Conservation (phyloP, 64 coral and sea anemone genomes). For the Anthopleura sola region DNA sequence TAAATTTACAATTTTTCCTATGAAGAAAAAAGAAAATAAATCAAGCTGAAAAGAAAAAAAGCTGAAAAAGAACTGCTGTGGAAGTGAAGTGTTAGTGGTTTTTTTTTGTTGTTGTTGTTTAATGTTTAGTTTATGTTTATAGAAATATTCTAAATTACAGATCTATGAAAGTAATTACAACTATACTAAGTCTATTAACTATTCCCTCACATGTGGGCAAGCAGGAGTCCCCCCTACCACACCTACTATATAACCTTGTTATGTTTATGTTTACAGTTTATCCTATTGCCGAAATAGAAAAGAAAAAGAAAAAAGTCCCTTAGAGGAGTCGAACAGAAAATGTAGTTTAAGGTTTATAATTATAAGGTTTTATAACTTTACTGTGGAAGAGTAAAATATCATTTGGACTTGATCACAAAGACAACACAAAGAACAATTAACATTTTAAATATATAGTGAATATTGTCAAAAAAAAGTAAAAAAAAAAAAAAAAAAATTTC, state of each 20-base stretch:
- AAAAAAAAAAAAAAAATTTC: not conserved
- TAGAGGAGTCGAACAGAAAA: not conserved
- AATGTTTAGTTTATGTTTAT: not conserved
- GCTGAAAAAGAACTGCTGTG: too few species aligned
- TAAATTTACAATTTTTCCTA: not conserved
- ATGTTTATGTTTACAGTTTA: not conserved
- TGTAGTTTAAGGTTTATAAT: not conserved
- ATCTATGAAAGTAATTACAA: not conserved
- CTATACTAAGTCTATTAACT: not conserved
- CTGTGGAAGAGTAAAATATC: not conserved
- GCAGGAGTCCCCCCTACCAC: not conserved
- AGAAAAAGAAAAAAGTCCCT: not conserved
- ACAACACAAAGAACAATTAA: not conserved
- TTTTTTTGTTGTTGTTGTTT: not conserved
- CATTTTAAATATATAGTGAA: not conserved
- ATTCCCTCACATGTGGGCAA: not conserved
- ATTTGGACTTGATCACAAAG: too few species aligned
- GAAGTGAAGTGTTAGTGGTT: not conserved
- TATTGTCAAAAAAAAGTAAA: too few species aligned
- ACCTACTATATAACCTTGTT: not conserved
- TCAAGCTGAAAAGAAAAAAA: not conserved
- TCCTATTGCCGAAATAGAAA: not conserved
- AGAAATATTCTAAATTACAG: slow-evolving; percentile 1
- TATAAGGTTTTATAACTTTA: not conserved
- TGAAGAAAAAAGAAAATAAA: not conserved